These are phyloP conservation scores for Ips nitidus DNA, from an alignment of 1,140 invertebrate species.

Conservation along the genomic window DNA sequence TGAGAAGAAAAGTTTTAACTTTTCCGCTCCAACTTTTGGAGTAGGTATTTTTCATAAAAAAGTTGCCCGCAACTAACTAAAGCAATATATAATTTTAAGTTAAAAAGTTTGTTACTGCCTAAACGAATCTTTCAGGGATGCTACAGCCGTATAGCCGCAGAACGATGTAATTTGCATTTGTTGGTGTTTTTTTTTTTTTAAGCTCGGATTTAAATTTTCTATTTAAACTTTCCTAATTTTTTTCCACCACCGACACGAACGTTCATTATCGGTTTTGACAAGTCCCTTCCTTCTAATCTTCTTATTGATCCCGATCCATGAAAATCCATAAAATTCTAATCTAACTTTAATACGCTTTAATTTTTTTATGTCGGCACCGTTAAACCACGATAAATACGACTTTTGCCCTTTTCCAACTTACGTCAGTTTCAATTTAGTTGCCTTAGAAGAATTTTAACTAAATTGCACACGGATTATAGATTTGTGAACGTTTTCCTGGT, in stretches of 20 bases:
- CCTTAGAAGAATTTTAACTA: too few relatives aligned
- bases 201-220: constrained; percentile 25
- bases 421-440: too few relatives aligned
- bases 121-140: constrained; percentile 35
- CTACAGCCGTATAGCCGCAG: constrained; percentile 25
- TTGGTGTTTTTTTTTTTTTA: constrained; percentile 3
- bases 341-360: too few relatives aligned
- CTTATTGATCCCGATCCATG: too few relatives aligned
- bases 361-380: not conserved
- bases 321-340: too few relatives aligned
- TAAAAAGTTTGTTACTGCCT: constrained; percentile 36
- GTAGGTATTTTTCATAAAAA: constrained; percentile 35
- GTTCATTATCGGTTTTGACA: not conserved
- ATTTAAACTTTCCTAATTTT: constrained; percentile 30
- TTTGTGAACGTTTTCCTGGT: too few relatives aligned
- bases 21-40: constrained; percentile 32
- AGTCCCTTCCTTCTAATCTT: not conserved
- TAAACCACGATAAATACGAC: not conserved
- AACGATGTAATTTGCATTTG: constrained; percentile 29
- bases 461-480: too few relatives aligned
- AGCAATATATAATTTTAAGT: constrained; percentile 37
- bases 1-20: constrained; percentile 27
- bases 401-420: not conserved
- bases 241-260: not conserved
- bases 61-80: constrained; percentile 16